Evolutionary conservation across 2,113 vertebrate species (phyloP), one percentile per base, ranked within the genome.

Genomic region (Naja naja): DNA sequence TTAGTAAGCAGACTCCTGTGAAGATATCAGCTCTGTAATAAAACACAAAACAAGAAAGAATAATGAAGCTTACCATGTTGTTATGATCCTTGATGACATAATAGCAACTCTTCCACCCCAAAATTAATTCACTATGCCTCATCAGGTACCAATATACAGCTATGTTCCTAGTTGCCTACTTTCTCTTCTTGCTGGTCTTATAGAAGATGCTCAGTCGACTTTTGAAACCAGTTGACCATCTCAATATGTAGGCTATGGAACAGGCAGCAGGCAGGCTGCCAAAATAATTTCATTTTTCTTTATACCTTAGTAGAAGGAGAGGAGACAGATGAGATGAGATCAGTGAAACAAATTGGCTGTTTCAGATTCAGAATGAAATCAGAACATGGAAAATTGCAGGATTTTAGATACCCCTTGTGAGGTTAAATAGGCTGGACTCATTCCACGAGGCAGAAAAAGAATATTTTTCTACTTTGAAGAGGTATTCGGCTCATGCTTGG

Each of bases 41-140:
- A 94, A n/a, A n/a, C 1, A 16, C 8, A 30, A 0, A 88, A 92
- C 88, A 91, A 9, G 45, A 0, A 0, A 45, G 47, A 93, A 86
- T 27, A 39, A 45, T n/a, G 27, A 93, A 49, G 52, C 88, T 81
- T 60, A 87, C 11, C 64, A 6, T 18, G 1, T 55, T 85, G 14
- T 14, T 49, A 3, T 45, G 3, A 54, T 87, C 39, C 18, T 92
- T 55, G 49, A 20, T 18, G n/a, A 55, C 90, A 92, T 23, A 91
- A 27, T 45, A 7, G 60, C 30, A 45, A n/a, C 9, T 91, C 53
- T 95, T 90, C 88, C n/a, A 1, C 27, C 89, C 34, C 60, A 60
- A 56, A 89, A 92, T 94, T 94, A 27, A 85, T 91, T 91, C 81
- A 93, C 93, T 90, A 94, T 18, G 20, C 92, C 94, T 94, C 91